Base-by-base conservation (phyloP, 2,888 invertebrate genomes). In the Drosophila imparisetae region DNA sequence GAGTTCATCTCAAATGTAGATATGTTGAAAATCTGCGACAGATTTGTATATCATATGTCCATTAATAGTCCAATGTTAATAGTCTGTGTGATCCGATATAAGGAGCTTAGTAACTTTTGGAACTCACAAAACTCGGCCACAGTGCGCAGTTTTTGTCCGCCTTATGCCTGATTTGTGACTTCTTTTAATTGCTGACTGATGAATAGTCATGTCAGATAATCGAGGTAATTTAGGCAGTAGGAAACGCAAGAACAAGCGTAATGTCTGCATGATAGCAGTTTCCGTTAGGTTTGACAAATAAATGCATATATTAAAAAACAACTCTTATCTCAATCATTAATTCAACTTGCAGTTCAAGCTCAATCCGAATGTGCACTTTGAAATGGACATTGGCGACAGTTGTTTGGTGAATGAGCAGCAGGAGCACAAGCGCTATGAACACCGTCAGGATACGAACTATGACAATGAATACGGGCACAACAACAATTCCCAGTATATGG, bases 371-470 rank as follows among this genome's bases (percentile, higher is more conserved):
- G 78, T 90, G 1, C 86, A 87, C n/a, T 88, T 91, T 49, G 91
- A 91, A 60, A 75, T 80, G 27, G 89, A 92, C 60, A 91, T 91
- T 45, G 91, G 91, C 4, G 91, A 91, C 55, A 70, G 83, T 7
- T 53, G 69, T 3, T 63, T 55, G 70, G 69, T 86, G 4, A 72
- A 62, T 36, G 58, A 72, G 48, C 57, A 66, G 40, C 69, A 82
- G 24, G 72, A 78, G 1, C 69, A 45, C 29, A 64, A 57, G n/a
- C 70, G 66, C 4, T 65, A 66, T 21, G 65, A 79, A 15, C 54
- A 48, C 13, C 61, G 27, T 1, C 77, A 69, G 0, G 74, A 76
- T 15, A 34, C 11, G 11, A 42, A 54, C 21, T 38, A n/a, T 7
- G 36, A 13, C 42, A 34, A 40, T 24, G 42, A 34, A 6, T 52